Base-by-base conservation (phyloP, 2,113 vertebrate species). In the Glaucidium brasilianum region DNA sequence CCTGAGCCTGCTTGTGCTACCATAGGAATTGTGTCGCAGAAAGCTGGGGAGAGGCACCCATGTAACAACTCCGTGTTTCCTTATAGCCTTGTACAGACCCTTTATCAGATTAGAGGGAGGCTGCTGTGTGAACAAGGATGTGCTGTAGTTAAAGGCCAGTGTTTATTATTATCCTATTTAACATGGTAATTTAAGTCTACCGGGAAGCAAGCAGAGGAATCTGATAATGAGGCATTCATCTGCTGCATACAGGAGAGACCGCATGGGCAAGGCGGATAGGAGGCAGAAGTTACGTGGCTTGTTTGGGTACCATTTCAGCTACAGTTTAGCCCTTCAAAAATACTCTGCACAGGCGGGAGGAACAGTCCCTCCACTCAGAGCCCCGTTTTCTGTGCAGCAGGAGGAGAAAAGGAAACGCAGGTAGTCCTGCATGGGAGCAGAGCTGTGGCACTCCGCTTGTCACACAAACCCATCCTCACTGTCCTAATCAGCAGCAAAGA, bases 151-250 rank as follows among this genome's bases (percentile, higher is more conserved):
- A 90, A 94, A 90, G 90, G 82, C 88, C 90, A 85, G 59, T 94
- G 82, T 92, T 96, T 96, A 90, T 92, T 92, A 94, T 94, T 93
- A 95, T 92, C 85, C 92, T 96, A 63, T 96, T 97, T 96, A 93
- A 88, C 88, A 74, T 92, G 90, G 41, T 94, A 95, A 90, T 96
- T 96, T 92, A 80, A 76, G 78, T 92, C 88, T 88, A 77, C 75
- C 0, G 1, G 89, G 94, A 94, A 84, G 67, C 16, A 2, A 74
- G 93, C 67, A 49, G 75, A 85, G 41, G 92, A 90, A 80, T 95
- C 58, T 90, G 85, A 83, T 94, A 94, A 95, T 88, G 88, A 96
- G 72, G n/a, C 62, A 6, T 88, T 91, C 55, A 62, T 88, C 49
- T 82, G 85, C 90, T 92, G 85, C 80, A 22, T 52, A 5, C 55